phyloP scores from a whole-genome alignment of 1,140 invertebrate species.

The Pseudoatta argentina region DNA sequence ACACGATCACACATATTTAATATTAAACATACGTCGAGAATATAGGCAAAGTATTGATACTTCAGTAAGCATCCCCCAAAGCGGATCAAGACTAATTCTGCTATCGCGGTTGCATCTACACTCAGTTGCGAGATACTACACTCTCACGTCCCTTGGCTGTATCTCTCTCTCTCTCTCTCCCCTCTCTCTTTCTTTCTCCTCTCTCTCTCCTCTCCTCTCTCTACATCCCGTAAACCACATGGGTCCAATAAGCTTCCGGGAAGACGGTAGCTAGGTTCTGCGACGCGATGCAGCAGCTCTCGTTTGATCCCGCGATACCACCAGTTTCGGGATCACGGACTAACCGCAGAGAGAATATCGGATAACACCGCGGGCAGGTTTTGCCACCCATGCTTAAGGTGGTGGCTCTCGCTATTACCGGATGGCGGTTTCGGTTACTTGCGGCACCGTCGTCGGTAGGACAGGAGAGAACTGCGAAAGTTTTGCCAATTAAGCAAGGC shows the following conservation, averaged over 20 bases:
- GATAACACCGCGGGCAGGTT: slow-evolving; percentile 72
- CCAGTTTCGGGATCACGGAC: slow-evolving; percentile 70
- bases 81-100: not conserved
- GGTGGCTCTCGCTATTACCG: slow-evolving; percentile 37
- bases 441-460: not conserved
- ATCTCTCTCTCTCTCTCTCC: not conserved
- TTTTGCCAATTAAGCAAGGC: slow-evolving; percentile 69
- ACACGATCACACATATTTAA: not conserved
- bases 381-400: slow-evolving; percentile 63
- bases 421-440: slow-evolving; percentile 10
- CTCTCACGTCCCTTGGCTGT: slow-evolving; percentile 18
- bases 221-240: slow-evolving; percentile 66
- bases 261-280: slow-evolving; percentile 48
- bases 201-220: not conserved
- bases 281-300: slow-evolving; percentile 15
- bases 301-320: slow-evolving; percentile 75
- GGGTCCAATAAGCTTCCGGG: slow-evolving; percentile 74
- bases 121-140: slow-evolving; percentile 33
- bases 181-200: not conserved
- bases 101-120: slow-evolving; percentile 24
- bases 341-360: slow-evolving; percentile 75
- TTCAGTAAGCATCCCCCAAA: slow-evolving; percentile 26
- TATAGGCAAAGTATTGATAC: slow-evolving; percentile 14
- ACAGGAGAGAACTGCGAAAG: slow-evolving; percentile 46
- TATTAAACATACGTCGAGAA: not conserved